A percentile compares a stretch with the other conserved stretches of the same genome.
Evolutionary conservation across 1,140 invertebrate genomes (phyloP).

Genomic region (Anastrepha obliqua): DNA sequence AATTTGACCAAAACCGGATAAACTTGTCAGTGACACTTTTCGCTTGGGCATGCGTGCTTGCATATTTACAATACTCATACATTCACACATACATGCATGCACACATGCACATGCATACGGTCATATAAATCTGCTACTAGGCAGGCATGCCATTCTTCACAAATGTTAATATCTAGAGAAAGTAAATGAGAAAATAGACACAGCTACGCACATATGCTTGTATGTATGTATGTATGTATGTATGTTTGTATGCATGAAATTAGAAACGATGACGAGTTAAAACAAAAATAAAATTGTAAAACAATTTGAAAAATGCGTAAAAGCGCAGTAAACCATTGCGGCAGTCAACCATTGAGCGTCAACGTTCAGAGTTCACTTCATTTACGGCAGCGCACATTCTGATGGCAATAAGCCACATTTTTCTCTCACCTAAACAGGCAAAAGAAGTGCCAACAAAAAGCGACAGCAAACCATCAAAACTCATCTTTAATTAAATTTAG

Average conservation of each 20-base stretch:
- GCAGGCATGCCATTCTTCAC: not conserved
- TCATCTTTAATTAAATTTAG: conserved; percentile 34
- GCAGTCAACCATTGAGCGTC: not conserved
- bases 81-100: not conserved
- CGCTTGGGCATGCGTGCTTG: not conserved
- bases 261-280: not conserved
- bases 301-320: conserved; percentile 30
- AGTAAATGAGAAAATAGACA: conserved; percentile 47
- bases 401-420: not conserved
- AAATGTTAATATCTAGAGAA: conserved; percentile 46
- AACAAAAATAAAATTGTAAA: not conserved
- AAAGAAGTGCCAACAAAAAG: not conserved
- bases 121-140: not conserved
- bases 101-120: not conserved
- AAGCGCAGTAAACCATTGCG: not conserved
- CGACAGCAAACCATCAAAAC: not conserved
- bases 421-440: not conserved
- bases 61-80: not conserved
- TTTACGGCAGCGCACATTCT: not conserved
- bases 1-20: conserved; percentile 9
- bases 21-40: conserved; percentile 39
- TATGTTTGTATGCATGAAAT: not conserved
- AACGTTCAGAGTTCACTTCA: not conserved
- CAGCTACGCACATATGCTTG: not conserved
- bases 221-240: not conserved